These are phyloP conservation scores for Heliconius melpomene DNA, from an alignment of 1,140 invertebrate genomes.

Conservation along the genomic window DNA sequence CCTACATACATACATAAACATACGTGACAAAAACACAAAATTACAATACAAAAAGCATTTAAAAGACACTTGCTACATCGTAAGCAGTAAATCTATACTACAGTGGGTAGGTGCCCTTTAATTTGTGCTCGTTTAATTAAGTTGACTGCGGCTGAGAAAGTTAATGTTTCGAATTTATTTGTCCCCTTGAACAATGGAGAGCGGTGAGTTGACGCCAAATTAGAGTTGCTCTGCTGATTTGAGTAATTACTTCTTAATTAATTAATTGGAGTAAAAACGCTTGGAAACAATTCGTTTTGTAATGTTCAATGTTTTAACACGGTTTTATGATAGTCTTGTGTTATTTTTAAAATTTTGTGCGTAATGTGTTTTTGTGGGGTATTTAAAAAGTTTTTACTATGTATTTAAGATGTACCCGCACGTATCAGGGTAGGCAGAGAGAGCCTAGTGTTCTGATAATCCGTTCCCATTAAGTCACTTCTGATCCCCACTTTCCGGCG, in stretches of 20 bases:
- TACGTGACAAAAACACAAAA: background rate
- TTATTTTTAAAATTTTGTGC: too few species aligned
- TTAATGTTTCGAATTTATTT: conserved; percentile 4
- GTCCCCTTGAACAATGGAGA: background rate
- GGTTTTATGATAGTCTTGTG: too few species aligned
- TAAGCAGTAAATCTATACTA: background rate
- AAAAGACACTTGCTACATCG: background rate
- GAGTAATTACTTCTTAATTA: background rate
- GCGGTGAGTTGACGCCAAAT: background rate
- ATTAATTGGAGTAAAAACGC: background rate
- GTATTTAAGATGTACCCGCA: background rate
- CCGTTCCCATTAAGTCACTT: too few species aligned
- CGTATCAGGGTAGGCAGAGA: too few species aligned
- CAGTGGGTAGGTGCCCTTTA: background rate
- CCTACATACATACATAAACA: too few species aligned
- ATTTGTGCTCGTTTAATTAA: conserved; percentile 1
- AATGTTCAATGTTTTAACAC: too few species aligned
- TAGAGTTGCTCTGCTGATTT: conserved; percentile 3
- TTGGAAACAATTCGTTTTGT: background rate
- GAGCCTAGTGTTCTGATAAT: too few species aligned
- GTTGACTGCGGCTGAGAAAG: background rate
- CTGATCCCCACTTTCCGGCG: too few species aligned
- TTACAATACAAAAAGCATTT: background rate
- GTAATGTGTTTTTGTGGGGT: too few species aligned
- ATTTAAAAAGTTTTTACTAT: background rate